A percentile compares a stretch with the other conserved stretches of the same genome.
These are phyloP conservation scores for Epizoanthus ramosus DNA, from an alignment of 92 coral and sea anemone species.

Conservation along the genomic window DNA sequence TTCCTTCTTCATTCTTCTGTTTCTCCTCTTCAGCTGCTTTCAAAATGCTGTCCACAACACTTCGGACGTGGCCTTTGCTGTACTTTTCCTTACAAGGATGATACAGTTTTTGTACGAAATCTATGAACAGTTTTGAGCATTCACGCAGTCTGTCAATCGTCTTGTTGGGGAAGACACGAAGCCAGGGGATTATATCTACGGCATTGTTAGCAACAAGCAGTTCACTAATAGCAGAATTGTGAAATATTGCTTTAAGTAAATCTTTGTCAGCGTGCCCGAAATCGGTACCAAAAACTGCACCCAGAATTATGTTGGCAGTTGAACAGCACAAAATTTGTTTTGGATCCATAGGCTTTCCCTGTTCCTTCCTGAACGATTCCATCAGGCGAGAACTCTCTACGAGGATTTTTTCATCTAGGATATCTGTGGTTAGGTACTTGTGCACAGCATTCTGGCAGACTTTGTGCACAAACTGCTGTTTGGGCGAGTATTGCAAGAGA, in stretches of 20 bases:
- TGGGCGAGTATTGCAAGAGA: slow-evolving; percentile 33
- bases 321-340: slow-evolving; percentile 43
- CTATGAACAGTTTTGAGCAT: neutral
- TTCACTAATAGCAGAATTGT: slow-evolving; percentile 43
- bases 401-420: slow-evolving; percentile 47
- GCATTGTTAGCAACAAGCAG: slow-evolving; percentile 48
- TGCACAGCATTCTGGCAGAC: slow-evolving; percentile 64
- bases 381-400: slow-evolving; percentile 51
- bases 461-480: slow-evolving; percentile 53
- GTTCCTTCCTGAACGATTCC: slow-evolving; percentile 35
- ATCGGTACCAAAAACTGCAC: slow-evolving; percentile 59
- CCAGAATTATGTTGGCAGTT: slow-evolving; percentile 60
- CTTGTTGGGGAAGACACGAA: slow-evolving; percentile 55
- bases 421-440: slow-evolving; percentile 59
- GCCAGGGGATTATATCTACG: slow-evolving; percentile 71
- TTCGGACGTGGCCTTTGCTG: neutral
- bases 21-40: slow-evolving; percentile 30
- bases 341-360: slow-evolving; percentile 55
- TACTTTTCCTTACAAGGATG: slow-evolving; percentile 48
- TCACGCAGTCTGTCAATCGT: slow-evolving; percentile 40
- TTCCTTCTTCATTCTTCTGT: neutral
- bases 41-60: slow-evolving; percentile 63
- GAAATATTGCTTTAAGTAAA: slow-evolving; percentile 31
- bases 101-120: slow-evolving; percentile 46
- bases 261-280: slow-evolving; percentile 42